Conservation (phyloP, 2,888 invertebrate species). For the Eupithecia vulgata region DNA sequence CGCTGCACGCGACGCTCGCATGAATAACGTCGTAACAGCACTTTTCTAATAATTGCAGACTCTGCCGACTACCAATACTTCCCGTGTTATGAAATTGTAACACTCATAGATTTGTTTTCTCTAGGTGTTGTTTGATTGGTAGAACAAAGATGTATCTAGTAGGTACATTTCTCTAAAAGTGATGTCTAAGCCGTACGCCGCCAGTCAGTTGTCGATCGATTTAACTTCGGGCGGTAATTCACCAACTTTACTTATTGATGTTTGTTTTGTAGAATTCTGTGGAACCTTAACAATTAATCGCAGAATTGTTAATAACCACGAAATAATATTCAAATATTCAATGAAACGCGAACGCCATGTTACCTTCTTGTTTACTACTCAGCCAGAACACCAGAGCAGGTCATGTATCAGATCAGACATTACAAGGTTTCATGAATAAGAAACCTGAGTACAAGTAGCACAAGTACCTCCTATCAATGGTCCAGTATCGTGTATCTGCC, state of each 20-base stretch:
- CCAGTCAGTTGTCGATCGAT: not conserved
- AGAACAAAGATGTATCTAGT: not conserved
- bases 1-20: conserved; percentile 41
- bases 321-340: not conserved
- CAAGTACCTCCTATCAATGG: conserved; percentile 18
- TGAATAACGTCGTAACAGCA: conserved; percentile 47
- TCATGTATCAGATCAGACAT: not conserved
- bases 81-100: conserved; percentile 53
- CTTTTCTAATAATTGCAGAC: conserved; percentile 53
- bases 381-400: not conserved
- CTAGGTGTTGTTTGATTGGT: conserved; percentile 11
- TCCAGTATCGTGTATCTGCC: conserved; percentile 26
- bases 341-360: not conserved
- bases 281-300: not conserved
- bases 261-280: not conserved
- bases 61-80: conserved; percentile 42
- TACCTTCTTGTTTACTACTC: not conserved
- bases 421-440: conserved; percentile 9
- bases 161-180: not conserved
- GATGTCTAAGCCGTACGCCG: not conserved
- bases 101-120: conserved; percentile 36
- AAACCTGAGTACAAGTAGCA: conserved; percentile 13
- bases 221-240: not conserved
- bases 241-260: not conserved
- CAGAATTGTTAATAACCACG: not conserved